Conservation (phyloP, 2,888 invertebrate genomes). For the Dichetophora obliterata region DNA sequence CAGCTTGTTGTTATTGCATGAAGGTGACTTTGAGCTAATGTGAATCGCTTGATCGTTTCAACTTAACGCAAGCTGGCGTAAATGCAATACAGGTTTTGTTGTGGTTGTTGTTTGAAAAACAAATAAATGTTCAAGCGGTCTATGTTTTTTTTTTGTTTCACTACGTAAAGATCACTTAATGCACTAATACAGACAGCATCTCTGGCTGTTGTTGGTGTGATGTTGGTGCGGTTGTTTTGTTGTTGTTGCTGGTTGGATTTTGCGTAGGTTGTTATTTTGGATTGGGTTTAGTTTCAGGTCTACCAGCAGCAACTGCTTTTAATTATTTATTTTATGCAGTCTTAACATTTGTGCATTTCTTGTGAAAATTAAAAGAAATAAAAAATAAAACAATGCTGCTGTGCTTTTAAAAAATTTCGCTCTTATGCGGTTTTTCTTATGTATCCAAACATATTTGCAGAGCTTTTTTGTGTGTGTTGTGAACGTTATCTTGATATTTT, state of each 20-base stretch:
- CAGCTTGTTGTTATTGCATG: not conserved
- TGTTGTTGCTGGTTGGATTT: not conserved
- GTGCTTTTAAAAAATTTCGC: no score
- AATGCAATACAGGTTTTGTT: constrained; percentile 30
- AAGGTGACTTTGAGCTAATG: constrained; percentile 22
- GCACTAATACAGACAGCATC: not conserved
- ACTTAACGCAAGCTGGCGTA: not conserved
- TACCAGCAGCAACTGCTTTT: not conserved
- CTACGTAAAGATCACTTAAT: constrained; percentile 9
- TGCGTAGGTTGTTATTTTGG: constrained; percentile 10
- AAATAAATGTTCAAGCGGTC: not conserved
- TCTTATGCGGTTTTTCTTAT: no score
- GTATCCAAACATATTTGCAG: no score
- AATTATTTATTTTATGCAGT: not conserved
- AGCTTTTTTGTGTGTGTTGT: no score
- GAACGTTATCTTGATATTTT: no score
- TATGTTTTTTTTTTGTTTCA: no score
- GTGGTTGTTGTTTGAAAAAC: not conserved
- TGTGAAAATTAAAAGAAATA: not conserved
- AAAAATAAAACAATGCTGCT: no score
- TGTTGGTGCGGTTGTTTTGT: not conserved
- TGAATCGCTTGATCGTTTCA: not conserved
- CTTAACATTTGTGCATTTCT: not conserved
- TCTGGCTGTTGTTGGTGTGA: not conserved
- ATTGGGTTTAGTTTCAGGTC: not conserved